A percentile compares a stretch with the other conserved stretches of the same genome.
Conservation (phyloP, 2,797 vertebrate genomes). For the Coreius guichenoti region DNA sequence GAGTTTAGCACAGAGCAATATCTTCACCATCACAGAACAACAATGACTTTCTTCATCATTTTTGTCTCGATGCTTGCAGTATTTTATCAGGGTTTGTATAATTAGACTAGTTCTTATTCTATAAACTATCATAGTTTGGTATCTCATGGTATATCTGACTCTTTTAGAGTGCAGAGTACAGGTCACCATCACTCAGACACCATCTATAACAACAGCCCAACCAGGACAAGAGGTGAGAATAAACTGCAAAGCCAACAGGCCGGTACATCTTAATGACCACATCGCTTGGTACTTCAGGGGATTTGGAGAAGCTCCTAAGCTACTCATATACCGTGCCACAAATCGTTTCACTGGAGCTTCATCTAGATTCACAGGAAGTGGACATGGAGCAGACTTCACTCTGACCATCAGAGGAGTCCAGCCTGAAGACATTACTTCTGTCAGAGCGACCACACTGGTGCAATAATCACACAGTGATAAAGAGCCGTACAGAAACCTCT, state of each 20-base stretch:
- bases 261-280: neutral
- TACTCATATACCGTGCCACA: rapidly evolving
- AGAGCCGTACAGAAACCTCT: neutral
- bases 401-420: neutral
- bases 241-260: slow-evolving; percentile 18
- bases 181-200: slow-evolving; percentile 6
- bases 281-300: neutral
- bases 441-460: slow-evolving; percentile 1
- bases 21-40: neutral
- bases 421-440: slow-evolving; percentile 6
- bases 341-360: neutral
- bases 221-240: neutral
- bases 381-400: slow-evolving; percentile 8
- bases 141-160: neutral
- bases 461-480: neutral
- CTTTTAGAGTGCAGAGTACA: neutral
- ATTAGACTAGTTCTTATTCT: neutral
- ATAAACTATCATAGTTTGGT: neutral
- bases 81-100: slow-evolving; percentile 9
- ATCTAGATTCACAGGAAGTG: slow-evolving; percentile 7
- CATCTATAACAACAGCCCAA: neutral
- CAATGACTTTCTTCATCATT: neutral
- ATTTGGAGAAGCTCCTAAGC: neutral
- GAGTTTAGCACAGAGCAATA: neutral
- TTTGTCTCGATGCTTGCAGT: neutral